Percentiles rank a stretch among this genome's conserved stretches.
Conservation (phyloP, 2,797 vertebrate species). For the Pachyuromys duprasi region DNA sequence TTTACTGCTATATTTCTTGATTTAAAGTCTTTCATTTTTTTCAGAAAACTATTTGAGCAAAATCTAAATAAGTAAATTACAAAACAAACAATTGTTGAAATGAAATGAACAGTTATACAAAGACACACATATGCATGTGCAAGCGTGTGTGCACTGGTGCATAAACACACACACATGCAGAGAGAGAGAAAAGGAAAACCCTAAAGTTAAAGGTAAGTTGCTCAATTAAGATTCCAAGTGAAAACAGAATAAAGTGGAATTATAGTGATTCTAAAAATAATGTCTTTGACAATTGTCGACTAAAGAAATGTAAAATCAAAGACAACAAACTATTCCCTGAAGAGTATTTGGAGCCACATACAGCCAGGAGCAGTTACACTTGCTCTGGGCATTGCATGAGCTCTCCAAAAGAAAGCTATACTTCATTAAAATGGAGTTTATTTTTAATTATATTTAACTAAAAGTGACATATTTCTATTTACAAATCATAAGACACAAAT, state of each 20-base stretch:
- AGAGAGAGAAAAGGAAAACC: background rate
- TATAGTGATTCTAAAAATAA: background rate
- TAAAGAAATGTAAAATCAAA: background rate
- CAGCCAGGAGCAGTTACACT: background rate
- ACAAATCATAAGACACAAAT: slow-evolving; percentile 35
- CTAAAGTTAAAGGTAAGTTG: background rate
- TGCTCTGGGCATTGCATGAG: background rate
- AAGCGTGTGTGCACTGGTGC: background rate
- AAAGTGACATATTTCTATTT: background rate
- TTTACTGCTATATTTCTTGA: slow-evolving; percentile 10
- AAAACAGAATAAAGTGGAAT: background rate
- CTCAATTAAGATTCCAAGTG: slow-evolving; percentile 7
- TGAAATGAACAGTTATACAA: background rate
- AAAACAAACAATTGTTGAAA: background rate
- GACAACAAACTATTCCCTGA: background rate
- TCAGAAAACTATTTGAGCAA: background rate
- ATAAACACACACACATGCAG: background rate
- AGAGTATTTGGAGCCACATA: background rate
- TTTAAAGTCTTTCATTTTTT: slow-evolving; percentile 24
- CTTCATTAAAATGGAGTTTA: background rate
- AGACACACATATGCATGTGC: background rate
- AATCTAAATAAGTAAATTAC: background rate
- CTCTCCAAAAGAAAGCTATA: background rate
- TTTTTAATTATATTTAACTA: background rate
- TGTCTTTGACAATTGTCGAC: background rate